These are phyloP conservation scores for Mantis religiosa DNA, from an alignment of 2,888 invertebrate genomes.

Conservation along the genomic window DNA sequence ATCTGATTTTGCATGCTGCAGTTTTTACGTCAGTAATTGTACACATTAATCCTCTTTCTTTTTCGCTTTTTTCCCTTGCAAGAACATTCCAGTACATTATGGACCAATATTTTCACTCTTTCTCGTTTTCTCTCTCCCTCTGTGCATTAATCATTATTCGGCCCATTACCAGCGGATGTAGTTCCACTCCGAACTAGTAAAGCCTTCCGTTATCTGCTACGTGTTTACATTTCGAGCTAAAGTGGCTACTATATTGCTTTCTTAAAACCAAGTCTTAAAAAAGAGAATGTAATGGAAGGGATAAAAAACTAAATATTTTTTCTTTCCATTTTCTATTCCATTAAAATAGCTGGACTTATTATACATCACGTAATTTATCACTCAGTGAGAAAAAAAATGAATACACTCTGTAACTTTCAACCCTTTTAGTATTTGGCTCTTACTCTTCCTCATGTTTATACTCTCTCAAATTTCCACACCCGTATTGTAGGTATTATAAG, in stretches of 20 bases:
- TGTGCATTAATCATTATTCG: not conserved
- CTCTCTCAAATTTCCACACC: too few relatives aligned
- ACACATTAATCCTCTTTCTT: not conserved
- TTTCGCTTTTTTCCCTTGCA: not conserved
- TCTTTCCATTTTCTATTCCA: too few relatives aligned
- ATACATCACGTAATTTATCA: too few relatives aligned
- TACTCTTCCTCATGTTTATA: too few relatives aligned
- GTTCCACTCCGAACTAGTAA: not conserved
- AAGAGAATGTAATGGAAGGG: too few relatives aligned
- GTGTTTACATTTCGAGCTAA: not conserved
- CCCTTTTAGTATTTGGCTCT: too few relatives aligned
- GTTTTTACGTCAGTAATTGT: not conserved
- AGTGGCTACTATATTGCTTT: not conserved
- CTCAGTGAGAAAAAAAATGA: too few relatives aligned
- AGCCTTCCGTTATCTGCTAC: not conserved
- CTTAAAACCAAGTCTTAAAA: not conserved
- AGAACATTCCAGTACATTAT: not conserved
- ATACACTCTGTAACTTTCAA: too few relatives aligned
- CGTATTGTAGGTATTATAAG: too few relatives aligned
- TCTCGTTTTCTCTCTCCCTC: not conserved
- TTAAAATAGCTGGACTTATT: too few relatives aligned
- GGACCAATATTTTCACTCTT: not conserved
- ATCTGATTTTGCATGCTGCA: not conserved
- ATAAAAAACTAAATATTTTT: too few relatives aligned
- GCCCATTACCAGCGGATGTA: not conserved